Evolutionary conservation across 1,140 invertebrate species (phyloP), one percentile per base, ranked within the genome.

Genomic region (Theocolax elegans): DNA sequence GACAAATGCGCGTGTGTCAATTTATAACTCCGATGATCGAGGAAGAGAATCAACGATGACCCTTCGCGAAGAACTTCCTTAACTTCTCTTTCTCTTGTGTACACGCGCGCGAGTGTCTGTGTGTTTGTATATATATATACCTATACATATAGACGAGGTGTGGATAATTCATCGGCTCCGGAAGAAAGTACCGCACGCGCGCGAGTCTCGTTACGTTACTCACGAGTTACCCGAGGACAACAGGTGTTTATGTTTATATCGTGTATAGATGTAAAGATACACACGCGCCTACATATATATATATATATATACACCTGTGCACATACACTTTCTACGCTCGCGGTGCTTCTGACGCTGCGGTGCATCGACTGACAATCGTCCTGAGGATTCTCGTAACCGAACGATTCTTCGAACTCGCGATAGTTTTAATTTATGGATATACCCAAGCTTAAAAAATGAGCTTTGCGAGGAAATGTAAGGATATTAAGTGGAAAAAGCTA

Each of bases 261-360:
- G 7, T 23, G 10, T n/a, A n/a, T 13, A 25, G 2, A 42, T 19
- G 4, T 25, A 12, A 17, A 25, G 2, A 21, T 31, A 15, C n/a
- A 15, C 2, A 12, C 27, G 13, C n/a, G 38, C 1, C 1, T 29
- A 58, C 6, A 29, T 29, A 46, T 23, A 13, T 31, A 48, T 48
- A 25, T 19, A 19, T 21, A 17, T 56, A 38, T 56, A 13, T 12
- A n/a, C n/a, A 62, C 7, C 12, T 0, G 38, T 46, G 29, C 25
- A 42, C 25, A 27, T 25, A 42, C 21, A 25, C 62, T 65, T 65
- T 65, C 62, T 65, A 53, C 62, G 62, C 48, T 64, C 3, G 48
- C 48, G 62, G 62, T 65, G 62, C 62, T 53, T 46, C 59, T 49
- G 21, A 7, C 7, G 17, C n/a, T 10, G 17, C 44, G n/a, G 21